Base-by-base conservation (phyloP, 2,113 vertebrate genomes). In the Brevimyrus niger region DNA sequence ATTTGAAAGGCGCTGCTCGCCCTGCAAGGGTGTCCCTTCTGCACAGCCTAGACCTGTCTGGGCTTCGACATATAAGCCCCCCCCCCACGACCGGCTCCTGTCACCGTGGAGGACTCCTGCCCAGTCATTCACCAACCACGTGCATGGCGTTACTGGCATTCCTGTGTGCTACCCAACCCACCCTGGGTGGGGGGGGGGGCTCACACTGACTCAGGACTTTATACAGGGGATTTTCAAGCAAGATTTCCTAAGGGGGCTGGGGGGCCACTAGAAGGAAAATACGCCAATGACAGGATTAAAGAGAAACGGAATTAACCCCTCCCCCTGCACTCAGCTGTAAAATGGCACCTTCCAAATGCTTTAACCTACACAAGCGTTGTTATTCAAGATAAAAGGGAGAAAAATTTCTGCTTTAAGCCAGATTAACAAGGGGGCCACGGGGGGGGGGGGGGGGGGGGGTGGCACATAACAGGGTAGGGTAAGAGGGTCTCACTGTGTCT, bases 131-230 rank as follows among this genome's bases (percentile, higher is more conserved):
- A 4, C 13, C 83, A 89, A 13, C 13, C 55, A 50, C 23, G 53
- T 27, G 84, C 31, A 31, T 51, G 84, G 21, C 58, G 51, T 87
- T 42, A 21, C 89, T 53, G 58, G 27, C 53, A 89, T 89, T 86
- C 89, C 47, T 48, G 50, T 48, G 31, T 50, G 19, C 23, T 42
- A 42, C 31, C 88, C 21, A 86, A 10, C 10, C 50, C 38, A 17
- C 51, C 51, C 53, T 3, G 48, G 19, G 8, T 21, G 7, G 27
- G 15, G 10, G 46, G 23, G 15, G 42, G 13, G 38, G 23, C 5
- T 13, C 55, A 19, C 53, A 27, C 42, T 88, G 87, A 88, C 42
- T 27, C 50, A 58, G 44, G 44, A 73, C 13, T 69, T 88, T 27
- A 47, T 88, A 88, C 55, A 53, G 69, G 55, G 42, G 21, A 46